Evolutionary conservation across 1,140 invertebrate genomes (phyloP).

Genomic region (Dysdera silvatica): DNA sequence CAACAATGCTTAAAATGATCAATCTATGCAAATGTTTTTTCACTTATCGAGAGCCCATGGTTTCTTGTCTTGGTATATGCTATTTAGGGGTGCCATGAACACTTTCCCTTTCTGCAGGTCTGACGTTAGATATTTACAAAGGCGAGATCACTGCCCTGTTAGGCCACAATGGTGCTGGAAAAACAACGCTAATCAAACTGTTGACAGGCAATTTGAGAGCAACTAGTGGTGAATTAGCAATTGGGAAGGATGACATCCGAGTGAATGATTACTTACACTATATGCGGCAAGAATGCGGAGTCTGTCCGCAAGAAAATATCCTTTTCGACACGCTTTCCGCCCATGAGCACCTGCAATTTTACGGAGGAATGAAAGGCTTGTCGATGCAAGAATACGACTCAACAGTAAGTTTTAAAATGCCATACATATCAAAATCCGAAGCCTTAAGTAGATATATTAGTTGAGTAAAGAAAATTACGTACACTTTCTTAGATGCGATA

Average conservation of each 20-base stretch:
- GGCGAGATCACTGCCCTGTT: slow-evolving; percentile 53
- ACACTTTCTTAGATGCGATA: too few relatives aligned
- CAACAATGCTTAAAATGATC: too few relatives aligned
- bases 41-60: too few relatives aligned
- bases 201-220: slow-evolving; percentile 31
- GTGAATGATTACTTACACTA: background rate
- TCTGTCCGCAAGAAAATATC: background rate
- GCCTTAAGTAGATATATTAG: too few relatives aligned
- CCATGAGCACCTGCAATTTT: background rate
- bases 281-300: background rate
- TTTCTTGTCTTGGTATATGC: too few relatives aligned
- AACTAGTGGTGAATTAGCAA: background rate
- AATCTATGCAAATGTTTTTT: too few relatives aligned
- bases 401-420: too few relatives aligned
- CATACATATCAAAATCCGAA: too few relatives aligned
- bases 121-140: slow-evolving; percentile 54
- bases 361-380: background rate
- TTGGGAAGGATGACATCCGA: background rate
- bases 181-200: slow-evolving; percentile 53
- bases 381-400: too few relatives aligned
- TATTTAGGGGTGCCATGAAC: too few relatives aligned
- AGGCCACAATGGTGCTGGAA: slow-evolving; percentile 55
- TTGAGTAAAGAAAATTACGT: too few relatives aligned
- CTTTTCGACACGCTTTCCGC: background rate
- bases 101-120: background rate